These are phyloP conservation scores for Stictonetta naevosa DNA, from an alignment of 2,113 vertebrate genomes.

Conservation along the genomic window DNA sequence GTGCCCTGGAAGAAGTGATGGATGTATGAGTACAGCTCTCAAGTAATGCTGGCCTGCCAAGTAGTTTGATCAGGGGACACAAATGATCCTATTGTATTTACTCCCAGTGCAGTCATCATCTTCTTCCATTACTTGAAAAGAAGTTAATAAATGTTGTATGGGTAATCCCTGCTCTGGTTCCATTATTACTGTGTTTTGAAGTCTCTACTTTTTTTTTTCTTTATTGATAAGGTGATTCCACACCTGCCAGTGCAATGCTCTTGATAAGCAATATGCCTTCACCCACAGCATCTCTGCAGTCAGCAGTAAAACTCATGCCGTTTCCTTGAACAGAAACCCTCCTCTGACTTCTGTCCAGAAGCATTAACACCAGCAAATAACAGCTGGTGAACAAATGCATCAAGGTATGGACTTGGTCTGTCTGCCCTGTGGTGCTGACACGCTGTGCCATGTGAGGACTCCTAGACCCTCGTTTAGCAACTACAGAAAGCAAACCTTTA, in stretches of 20 bases:
- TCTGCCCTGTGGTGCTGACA: too few relatives aligned
- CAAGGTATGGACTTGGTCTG: background rate
- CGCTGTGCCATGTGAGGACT: too few relatives aligned
- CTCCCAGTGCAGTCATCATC: background rate
- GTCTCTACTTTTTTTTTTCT: background rate
- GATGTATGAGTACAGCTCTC: background rate
- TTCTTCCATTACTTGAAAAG: background rate
- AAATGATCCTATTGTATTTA: background rate
- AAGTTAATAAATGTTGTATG: background rate
- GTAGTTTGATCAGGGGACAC: background rate
- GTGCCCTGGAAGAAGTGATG: background rate
- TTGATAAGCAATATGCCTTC: background rate
- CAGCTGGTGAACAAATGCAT: background rate
- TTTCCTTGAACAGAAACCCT: background rate
- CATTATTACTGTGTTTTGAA: background rate
- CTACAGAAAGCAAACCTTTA: background rate
- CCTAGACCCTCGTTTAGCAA: too few relatives aligned
- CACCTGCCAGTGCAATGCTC: background rate
- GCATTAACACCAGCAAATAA: background rate
- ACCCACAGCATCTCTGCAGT: background rate
- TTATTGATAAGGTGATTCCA: background rate
- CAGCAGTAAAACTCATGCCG: background rate
- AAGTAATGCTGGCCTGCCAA: background rate
- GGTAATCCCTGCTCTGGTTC: background rate
- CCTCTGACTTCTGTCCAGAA: background rate